Evolutionary conservation across 2,113 vertebrate genomes (phyloP), one percentile per base, ranked within the genome.

Genomic region (Gila orcuttii): DNA sequence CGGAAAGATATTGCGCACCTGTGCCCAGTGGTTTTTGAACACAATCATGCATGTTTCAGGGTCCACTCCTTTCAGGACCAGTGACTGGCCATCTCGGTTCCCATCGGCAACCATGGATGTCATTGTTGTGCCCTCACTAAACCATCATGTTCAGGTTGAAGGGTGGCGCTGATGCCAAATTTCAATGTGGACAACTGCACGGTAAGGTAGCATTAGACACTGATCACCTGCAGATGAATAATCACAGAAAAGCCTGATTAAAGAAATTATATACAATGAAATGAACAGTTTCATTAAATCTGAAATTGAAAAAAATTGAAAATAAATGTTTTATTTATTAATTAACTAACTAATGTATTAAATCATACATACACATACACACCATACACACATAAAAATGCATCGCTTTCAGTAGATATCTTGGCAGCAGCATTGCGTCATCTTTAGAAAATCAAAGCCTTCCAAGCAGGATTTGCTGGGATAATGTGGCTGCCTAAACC

Each of bases 1-100:
- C 10, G 19, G 19, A 71, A 50, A 25, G 17, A 6, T 28, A 10
- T 17, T 0, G 7, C 50, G 86, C 96, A 99, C 98, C 97, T 99
- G 98, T 69, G 96, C 94, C 98, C 98, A 99, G 94, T 99, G 98
- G 91, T 99, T 99, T 94, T 96, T 97, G 95, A 99, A 99, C 68
- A 99, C 98, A 86, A 99, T 99, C 96, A 97, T 97, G 94, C 98
- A 99, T 85, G 98, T 99, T 95, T 99, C 98, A 76, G 98, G 97
- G 90, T 99, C 98, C 93, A 97, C 98, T 89, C 96, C 97, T 87
- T 95, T 95, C 85, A 97, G 94, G 91, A 95, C 96, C 39, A 96
- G 92, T 84, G 95, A 90, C 94, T 96, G 95, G 71, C 87, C 94
- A 23, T 93, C 94, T 93, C 82, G 93, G 91, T 89, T 95, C 93